Percentiles rank a stretch among this genome's conserved stretches.
Evolutionary conservation across 1,140 invertebrate species (phyloP).

Genomic region (Papilio helenus): DNA sequence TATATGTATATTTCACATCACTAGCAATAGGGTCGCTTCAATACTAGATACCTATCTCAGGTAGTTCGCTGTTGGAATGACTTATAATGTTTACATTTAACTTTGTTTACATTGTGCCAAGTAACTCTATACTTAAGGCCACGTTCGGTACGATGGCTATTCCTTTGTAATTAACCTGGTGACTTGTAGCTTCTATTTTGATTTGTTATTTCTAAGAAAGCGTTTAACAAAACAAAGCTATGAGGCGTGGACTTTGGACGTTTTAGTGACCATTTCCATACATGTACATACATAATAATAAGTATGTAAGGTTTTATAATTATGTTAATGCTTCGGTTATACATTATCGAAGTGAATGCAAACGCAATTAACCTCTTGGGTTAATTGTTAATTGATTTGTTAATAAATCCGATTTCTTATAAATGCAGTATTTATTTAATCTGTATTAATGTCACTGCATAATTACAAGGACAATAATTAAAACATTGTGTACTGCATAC

Average conservation of each 20-base stretch:
- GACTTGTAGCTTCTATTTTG: constrained; percentile 33
- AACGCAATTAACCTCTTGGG: neutral
- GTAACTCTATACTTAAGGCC: constrained; percentile 34
- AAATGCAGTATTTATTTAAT: neutral
- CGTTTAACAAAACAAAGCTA: constrained; percentile 10
- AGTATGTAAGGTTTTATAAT: neutral
- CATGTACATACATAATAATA: neutral
- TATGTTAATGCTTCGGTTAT: neutral
- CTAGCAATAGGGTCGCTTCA: neutral
- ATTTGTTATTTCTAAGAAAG: constrained; percentile 37
- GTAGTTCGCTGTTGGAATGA: constrained; percentile 29
- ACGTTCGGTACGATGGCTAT: constrained; percentile 13
- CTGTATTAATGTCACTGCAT: neutral
- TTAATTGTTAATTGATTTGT: neutral
- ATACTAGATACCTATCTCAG: constrained; percentile 25
- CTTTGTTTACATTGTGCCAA: constrained; percentile 26
- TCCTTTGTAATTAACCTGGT: constrained; percentile 36
- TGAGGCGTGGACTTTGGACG: neutral
- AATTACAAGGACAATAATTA: neutral
- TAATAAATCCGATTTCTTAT: neutral
- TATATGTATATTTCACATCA: constrained; percentile 5
- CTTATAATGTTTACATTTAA: constrained; percentile 34
- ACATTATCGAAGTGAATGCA: neutral
- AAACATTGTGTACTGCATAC: too few relatives aligned
- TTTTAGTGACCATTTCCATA: neutral